phyloP scores from a whole-genome alignment of 2,888 invertebrate species.

The Tetheella fluctuosa region DNA sequence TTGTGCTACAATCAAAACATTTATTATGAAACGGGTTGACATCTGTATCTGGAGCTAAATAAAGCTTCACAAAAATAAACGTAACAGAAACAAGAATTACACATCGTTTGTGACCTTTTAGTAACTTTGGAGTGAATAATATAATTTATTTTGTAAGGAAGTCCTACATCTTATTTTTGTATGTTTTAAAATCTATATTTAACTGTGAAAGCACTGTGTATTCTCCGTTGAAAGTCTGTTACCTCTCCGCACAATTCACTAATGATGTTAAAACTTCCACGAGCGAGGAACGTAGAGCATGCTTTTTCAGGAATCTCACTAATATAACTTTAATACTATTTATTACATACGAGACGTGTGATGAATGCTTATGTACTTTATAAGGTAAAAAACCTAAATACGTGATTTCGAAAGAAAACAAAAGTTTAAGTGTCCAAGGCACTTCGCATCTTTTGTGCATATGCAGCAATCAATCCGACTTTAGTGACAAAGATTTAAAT shows the following conservation, averaged over 20 bases:
- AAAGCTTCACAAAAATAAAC: conserved; percentile 8
- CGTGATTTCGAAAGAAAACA: neutral
- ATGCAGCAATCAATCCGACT: conserved; percentile 41
- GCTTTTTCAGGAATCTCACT: too few relatives aligned
- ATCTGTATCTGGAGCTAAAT: conserved; percentile 15
- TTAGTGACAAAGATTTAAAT: conserved; percentile 64
- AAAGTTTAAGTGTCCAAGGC: neutral
- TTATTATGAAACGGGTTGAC: conserved; percentile 20
- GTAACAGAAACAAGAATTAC: conserved; percentile 2
- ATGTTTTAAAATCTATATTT: neutral
- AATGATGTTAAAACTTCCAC: neutral
- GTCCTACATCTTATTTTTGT: neutral
- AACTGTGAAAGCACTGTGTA: neutral
- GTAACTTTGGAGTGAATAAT: neutral
- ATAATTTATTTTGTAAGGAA: neutral
- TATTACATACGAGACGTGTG: too few relatives aligned
- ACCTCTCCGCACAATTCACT: neutral
- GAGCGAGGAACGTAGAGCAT: too few relatives aligned
- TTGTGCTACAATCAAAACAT: conserved; percentile 1
- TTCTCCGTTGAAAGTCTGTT: neutral
- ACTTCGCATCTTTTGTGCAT: conserved; percentile 28
- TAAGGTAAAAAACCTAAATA: too few relatives aligned
- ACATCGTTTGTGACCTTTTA: conserved; percentile 3
- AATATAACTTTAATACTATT: too few relatives aligned
- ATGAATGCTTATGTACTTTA: too few relatives aligned